Evolutionary conservation across 1,140 invertebrate species (phyloP).

Genomic region (Helicoverpa armigera): DNA sequence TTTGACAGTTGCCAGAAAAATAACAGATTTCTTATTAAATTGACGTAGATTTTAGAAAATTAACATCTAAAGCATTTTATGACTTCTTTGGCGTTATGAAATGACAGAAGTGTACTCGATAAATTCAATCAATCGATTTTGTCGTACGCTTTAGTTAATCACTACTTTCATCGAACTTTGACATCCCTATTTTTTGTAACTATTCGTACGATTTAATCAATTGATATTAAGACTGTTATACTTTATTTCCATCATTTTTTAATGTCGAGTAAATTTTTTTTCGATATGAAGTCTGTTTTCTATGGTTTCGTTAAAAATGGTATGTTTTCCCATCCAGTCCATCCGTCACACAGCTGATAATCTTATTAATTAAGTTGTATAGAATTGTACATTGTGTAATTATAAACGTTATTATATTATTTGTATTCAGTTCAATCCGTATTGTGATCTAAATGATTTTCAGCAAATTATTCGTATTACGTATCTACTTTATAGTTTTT

Average conservation of each 20-base stretch:
- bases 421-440: constrained; percentile 24
- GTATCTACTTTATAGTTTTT: background rate
- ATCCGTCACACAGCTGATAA: background rate
- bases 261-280: background rate
- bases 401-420: constrained; percentile 29
- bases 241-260: background rate
- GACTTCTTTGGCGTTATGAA: no score
- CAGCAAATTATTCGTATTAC: constrained; percentile 15
- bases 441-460: constrained; percentile 32
- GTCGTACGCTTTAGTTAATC: background rate
- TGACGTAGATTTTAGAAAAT: no score
- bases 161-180: background rate
- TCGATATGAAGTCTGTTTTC: background rate
- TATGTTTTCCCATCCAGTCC: background rate
- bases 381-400: constrained; percentile 38
- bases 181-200: background rate
- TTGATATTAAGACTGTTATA: background rate
- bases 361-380: constrained; percentile 38
- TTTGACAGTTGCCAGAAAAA: no score
- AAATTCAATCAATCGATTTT: background rate
- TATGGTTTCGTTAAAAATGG: background rate
- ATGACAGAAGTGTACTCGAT: background rate
- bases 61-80: no score
- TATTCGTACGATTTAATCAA: background rate
- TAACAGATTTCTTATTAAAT: no score